Evolutionary conservation across 1,140 invertebrate genomes (phyloP).

Genomic region (Adoxophyes honmai): DNA sequence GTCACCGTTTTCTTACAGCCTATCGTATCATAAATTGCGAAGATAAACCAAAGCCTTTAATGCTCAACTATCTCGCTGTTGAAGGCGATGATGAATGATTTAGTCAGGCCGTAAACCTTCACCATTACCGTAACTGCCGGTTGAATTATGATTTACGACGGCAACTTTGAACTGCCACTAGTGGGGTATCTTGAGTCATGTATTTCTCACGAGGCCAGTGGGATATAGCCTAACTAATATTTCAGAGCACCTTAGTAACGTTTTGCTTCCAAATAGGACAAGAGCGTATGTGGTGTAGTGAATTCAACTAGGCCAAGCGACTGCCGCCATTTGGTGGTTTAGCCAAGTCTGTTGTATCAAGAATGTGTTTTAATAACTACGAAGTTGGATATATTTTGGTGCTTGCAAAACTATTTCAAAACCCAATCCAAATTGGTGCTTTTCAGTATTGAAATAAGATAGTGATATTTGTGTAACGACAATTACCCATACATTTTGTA

Average conservation of each 20-base stretch:
- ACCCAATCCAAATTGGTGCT: no score
- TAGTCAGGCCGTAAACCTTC: conserved; percentile 12
- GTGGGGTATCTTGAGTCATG: neutral
- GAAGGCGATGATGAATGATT: conserved; percentile 12
- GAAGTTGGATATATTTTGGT: no score
- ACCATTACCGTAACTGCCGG: conserved; percentile 14
- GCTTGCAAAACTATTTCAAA: no score
- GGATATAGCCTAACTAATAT: neutral
- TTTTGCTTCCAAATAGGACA: conserved; percentile 1
- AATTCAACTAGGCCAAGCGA: no score
- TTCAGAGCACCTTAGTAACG: neutral
- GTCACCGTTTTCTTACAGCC: neutral
- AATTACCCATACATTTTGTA: no score
- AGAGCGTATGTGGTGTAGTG: neutral
- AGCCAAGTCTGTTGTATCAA: no score
- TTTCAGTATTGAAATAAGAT: no score
- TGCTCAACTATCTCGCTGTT: neutral
- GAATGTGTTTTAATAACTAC: no score
- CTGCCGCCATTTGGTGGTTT: no score
- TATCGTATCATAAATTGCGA: neutral
- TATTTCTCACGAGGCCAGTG: neutral
- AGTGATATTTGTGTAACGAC: no score
- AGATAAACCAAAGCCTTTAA: conserved; percentile 7
- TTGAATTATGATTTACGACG: conserved; percentile 14
- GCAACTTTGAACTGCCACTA: conserved; percentile 13